Evolutionary conservation across 2,888 invertebrate genomes (phyloP), one percentile per base, ranked within the genome.

Genomic region (Sarcophaga caerulescens): DNA sequence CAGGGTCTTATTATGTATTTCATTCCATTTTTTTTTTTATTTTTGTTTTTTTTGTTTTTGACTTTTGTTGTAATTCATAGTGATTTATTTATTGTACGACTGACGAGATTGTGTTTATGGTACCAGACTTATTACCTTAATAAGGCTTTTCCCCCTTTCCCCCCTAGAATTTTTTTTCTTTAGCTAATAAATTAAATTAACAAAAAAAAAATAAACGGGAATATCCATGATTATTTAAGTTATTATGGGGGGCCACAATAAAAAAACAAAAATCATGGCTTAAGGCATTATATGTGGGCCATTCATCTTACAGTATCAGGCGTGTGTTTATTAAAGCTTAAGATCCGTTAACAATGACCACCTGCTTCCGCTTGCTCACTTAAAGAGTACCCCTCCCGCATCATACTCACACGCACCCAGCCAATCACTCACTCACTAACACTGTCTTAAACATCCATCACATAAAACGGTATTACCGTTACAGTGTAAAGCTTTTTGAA

Each of bases 321-420:
- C 62, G 52, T 59, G n/a, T 12, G 45, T 77, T 81, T 65, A 66
- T 81, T 83, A 35, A 83, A 74, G 77, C 80, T 83, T 77, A 70
- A 80, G 52, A 73, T 44, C 77, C 63, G 65, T 85, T 82, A 57
- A 77, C 73, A 85, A 77, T 83, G 81, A 79, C 87, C 87, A 87
- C 85, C 87, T 87, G 87, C 84, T 85, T 85, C 84, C 79, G 71
- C 12, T 35, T 59, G 12, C 52, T 14, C 59, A 23, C 35, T 57
- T 44, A 71, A n/a, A 35, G 35, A n/a, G 3, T 14, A 14, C 44
- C 4, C 8, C 35, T 6, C 0, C 6, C 35, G 19, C 10, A 57
- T 70, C 59, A 25, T 52, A 35, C 25, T 52, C 57, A 47, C 60
- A 44, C 23, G 21, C 60, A 19, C 17, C 3, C 62, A 11, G 19